These are phyloP conservation scores for Orthosia cruda DNA, from an alignment of 2,888 invertebrate genomes.

Conservation along the genomic window DNA sequence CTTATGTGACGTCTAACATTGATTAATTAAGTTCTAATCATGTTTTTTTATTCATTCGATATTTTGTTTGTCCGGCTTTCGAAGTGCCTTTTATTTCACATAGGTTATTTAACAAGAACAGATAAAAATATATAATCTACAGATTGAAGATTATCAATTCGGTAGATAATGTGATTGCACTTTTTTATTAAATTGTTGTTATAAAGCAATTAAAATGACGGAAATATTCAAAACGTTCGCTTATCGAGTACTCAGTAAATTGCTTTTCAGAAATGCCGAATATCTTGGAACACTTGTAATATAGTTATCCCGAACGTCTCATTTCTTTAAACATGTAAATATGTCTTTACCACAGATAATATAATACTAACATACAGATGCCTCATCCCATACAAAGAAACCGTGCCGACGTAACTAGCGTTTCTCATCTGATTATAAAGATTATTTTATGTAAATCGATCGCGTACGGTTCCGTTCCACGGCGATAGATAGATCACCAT, in stretches of 20 bases:
- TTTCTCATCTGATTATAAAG: no score
- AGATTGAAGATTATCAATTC: background rate
- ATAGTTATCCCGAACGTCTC: no score
- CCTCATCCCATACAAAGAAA: no score
- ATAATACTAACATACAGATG: no score
- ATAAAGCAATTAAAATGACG: background rate
- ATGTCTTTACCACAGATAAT: no score
- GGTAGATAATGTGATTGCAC: constrained; percentile 7
- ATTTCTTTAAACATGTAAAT: no score
- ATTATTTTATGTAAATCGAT: no score
- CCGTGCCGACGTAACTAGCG: no score
- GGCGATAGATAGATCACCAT: no score
- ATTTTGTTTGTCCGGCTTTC: background rate
- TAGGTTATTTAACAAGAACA: background rate
- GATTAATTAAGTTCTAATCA: constrained; percentile 20
- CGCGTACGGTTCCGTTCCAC: no score
- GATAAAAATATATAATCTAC: background rate
- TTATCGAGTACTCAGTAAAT: background rate
- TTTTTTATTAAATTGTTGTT: background rate
- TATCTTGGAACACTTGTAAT: no score
- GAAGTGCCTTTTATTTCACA: background rate
- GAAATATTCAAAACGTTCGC: background rate
- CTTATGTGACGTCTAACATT: constrained; percentile 17
- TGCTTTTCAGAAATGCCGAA: no score
- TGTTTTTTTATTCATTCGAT: background rate